A percentile compares a stretch with the other conserved stretches of the same genome.
These are phyloP conservation scores for Coenonympha arcania DNA, from an alignment of 2,888 invertebrate genomes.

Conservation along the genomic window DNA sequence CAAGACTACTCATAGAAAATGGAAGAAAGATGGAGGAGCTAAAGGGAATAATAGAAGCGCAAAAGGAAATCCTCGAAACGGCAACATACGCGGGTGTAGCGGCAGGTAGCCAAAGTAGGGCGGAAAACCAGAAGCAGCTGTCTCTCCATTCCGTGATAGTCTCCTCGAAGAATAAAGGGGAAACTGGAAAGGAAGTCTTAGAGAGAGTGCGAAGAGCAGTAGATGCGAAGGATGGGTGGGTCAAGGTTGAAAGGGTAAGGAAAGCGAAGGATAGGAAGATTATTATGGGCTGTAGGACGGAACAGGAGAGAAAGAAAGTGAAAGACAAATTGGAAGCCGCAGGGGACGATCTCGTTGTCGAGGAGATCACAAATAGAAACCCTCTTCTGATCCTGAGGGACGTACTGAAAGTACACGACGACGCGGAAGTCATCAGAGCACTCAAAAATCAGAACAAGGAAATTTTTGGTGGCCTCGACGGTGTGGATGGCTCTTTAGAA, in stretches of 20 bases:
- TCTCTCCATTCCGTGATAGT: too few species aligned
- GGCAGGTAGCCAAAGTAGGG: too few species aligned
- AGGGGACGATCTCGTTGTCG: neutral
- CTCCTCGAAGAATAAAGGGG: too few species aligned
- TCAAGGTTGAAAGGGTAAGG: constrained; percentile 8
- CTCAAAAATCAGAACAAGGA: constrained; percentile 13
- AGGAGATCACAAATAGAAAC: constrained; percentile 14
- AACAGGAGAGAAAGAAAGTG: neutral
- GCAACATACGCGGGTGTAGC: too few species aligned
- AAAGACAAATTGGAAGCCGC: neutral
- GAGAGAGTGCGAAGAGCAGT: constrained; percentile 13
- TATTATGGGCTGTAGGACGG: neutral
- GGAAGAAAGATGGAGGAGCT: too few species aligned
- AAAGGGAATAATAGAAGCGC: too few species aligned
- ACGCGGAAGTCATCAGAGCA: constrained; percentile 10
- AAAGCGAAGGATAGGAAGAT: constrained; percentile 3
- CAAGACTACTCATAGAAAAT: too few species aligned
- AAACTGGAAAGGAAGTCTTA: constrained; percentile 7
- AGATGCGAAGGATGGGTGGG: constrained; percentile 11
- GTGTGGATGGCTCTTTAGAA: too few species aligned
- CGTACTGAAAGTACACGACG: constrained; percentile 1
- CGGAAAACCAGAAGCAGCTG: too few species aligned
- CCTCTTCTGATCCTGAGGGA: constrained; percentile 14
- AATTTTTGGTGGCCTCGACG: too few species aligned
- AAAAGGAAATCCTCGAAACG: too few species aligned